These are phyloP conservation scores for Spodoptera exigua DNA, from an alignment of 2,888 invertebrate genomes.

Conservation along the genomic window DNA sequence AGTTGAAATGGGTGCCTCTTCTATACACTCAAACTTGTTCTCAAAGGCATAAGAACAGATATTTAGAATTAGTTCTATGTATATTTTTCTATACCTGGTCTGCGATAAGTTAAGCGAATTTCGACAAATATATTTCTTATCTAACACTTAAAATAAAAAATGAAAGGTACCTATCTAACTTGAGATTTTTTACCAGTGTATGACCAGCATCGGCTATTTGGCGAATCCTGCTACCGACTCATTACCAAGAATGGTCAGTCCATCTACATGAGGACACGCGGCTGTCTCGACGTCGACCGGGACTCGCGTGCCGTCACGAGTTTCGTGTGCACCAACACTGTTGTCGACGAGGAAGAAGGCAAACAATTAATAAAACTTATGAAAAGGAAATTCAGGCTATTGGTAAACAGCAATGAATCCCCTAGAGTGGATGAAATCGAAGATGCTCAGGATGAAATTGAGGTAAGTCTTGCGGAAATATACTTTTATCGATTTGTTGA, in stretches of 20 bases:
- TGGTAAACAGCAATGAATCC: conserved; percentile 72
- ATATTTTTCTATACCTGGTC: not conserved
- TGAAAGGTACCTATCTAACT: not conserved
- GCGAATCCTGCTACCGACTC: conserved; percentile 95
- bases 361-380: conserved; percentile 91
- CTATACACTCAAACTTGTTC: not conserved
- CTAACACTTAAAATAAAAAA: not conserved
- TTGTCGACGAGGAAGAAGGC: conserved; percentile 92
- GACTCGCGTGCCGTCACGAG: conserved; percentile 92
- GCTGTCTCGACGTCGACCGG: conserved; percentile 93
- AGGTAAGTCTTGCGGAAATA: not conserved
- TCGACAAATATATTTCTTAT: too few relatives aligned
- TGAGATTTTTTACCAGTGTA: conserved; percentile 88
- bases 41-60: not conserved
- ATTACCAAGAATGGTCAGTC: conserved; percentile 94
- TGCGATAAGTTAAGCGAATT: too few relatives aligned
- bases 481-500: not conserved
- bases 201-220: conserved; percentile 92
- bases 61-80: not conserved
- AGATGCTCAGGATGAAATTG: conserved; percentile 36
- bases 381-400: conserved; percentile 92
- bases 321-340: conserved; percentile 95
- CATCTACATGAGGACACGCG: conserved; percentile 94
- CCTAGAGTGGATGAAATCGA: conserved; percentile 52
- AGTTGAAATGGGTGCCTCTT: conserved; percentile 23